Evolutionary conservation across 2,113 vertebrate genomes (phyloP).

Genomic region (Centropristis striata): DNA sequence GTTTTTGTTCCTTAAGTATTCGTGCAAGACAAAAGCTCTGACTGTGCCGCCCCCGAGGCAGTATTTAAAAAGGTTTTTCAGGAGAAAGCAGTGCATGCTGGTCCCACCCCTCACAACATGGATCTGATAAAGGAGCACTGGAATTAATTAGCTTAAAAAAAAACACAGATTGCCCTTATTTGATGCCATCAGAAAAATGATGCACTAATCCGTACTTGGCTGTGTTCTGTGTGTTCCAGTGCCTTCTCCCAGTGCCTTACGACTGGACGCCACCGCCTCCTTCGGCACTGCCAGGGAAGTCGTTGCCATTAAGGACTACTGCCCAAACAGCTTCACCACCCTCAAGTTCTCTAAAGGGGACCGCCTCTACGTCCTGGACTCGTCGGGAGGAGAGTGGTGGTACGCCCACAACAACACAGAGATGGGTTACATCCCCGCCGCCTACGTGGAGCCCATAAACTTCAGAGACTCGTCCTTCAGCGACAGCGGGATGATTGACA

Average conservation of each 20-base stretch:
- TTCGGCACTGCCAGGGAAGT: constrained; percentile 94
- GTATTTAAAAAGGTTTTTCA: too few species aligned
- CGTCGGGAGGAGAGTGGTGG: constrained; percentile 96
- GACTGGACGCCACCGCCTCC: constrained; percentile 88
- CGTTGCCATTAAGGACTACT: constrained; percentile 96
- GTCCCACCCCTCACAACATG: too few species aligned
- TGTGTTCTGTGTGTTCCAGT: constrained; percentile 80
- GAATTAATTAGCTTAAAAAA: too few species aligned
- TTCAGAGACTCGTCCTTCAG: constrained; percentile 90
- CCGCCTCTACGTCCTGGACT: constrained; percentile 94
- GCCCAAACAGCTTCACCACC: constrained; percentile 96
- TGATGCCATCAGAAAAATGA: neutral
- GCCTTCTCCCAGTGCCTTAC: constrained; percentile 96
- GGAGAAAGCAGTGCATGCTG: too few species aligned
- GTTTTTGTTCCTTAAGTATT: neutral
- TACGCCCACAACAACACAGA: constrained; percentile 98
- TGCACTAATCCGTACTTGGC: too few species aligned
- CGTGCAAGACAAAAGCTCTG: neutral
- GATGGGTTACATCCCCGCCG: constrained; percentile 98
- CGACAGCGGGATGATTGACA: constrained; percentile 95
- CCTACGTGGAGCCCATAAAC: constrained; percentile 92
- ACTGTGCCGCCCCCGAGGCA: too few species aligned
- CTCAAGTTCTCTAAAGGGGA: constrained; percentile 97
- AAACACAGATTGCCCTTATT: neutral
- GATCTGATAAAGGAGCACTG: too few species aligned